Base-by-base conservation (phyloP, 2,888 invertebrate genomes). In the Pachycephus smyrnensis region DNA sequence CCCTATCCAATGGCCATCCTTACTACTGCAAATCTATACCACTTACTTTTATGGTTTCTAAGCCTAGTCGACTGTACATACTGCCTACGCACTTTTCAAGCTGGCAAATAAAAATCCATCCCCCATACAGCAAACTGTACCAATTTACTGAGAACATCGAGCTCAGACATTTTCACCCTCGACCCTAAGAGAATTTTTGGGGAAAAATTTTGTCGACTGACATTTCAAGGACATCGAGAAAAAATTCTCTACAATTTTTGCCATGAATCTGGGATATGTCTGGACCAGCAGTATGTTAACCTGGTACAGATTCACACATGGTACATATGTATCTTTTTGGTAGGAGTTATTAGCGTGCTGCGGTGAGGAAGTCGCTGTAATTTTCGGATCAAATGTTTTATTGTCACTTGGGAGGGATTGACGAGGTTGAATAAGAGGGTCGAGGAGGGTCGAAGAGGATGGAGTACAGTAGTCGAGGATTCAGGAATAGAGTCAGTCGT, bases 41-140 rank as follows among this genome's bases (percentile, higher is more conserved):
- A 91, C 90, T 91, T 91, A 90, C 90, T 90, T 91, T 91, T 91
- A 91, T 88, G 86, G 90, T 88, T 88, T 86, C 87, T 83, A 84
- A 86, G 88, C 86, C 88, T 87, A 88, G 88, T 89, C 86, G 88
- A 85, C 85, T 88, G 86, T 86, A 83, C 84, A 84, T 85, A 30
- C 11, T 76, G 33, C 73, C 77, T 75, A 55, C 73, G 69, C 32
- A 31, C 31, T 69, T 69, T 69, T n/a, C 69, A 69, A 69, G 30
- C 40, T 40, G 40, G 69, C 31, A 69, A 69, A 69, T 69, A 69
- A 69, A 69, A 69, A 12, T 69, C 69, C 30, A 69, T 30, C 69
- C 69, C 30, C 69, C 15, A 15, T 15, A 4, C 15, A 40, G 40
- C 40, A 6, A 40, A 15, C 40, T 40, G 40, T 40, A 15, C 15